Percentiles rank a stretch among this genome's conserved stretches.
phyloP scores from a whole-genome alignment of 2,888 invertebrate species.

The Amiota communis region DNA sequence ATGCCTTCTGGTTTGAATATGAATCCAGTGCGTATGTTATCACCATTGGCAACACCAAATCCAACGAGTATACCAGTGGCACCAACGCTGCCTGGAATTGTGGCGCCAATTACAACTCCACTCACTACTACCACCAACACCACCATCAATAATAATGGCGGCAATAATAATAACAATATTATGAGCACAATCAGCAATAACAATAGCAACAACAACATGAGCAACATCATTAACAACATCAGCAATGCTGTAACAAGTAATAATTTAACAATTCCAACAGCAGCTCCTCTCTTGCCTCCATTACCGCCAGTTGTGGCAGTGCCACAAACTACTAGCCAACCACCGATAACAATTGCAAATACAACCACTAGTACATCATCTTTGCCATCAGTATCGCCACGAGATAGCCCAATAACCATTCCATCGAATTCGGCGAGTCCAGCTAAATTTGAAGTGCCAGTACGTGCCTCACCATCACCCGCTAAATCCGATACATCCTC shows the following conservation, averaged over 20 bases:
- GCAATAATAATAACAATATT: neutral
- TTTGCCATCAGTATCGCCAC: conserved; percentile 64
- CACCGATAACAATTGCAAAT: conserved; percentile 24
- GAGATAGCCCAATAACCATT: conserved; percentile 72
- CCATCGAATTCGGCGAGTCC: conserved; percentile 73
- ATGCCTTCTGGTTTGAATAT: conserved; percentile 73
- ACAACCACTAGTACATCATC: conserved; percentile 19
- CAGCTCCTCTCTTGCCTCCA: conserved; percentile 48
- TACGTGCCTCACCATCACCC: conserved; percentile 77
- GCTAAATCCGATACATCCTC: conserved; percentile 77
- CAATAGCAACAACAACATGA: neutral
- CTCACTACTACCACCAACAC: conserved; percentile 25
- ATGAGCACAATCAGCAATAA: conserved; percentile 20
- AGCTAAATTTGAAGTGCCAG: conserved; percentile 76
- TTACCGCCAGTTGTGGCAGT: conserved; percentile 42
- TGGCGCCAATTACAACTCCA: conserved; percentile 34
- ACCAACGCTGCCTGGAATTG: conserved; percentile 37
- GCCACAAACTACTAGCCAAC: conserved; percentile 28
- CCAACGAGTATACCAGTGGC: conserved; percentile 53
- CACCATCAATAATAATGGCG: neutral
- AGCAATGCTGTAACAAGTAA: neutral
- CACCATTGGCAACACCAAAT: conserved; percentile 69
- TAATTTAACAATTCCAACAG: conserved; percentile 30
- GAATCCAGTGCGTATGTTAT: conserved; percentile 72
- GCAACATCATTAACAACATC: neutral